Percentiles rank a stretch among this genome's conserved stretches.
These are phyloP conservation scores for Pampus argenteus DNA, from an alignment of 2,797 vertebrate species.

Conservation along the genomic window DNA sequence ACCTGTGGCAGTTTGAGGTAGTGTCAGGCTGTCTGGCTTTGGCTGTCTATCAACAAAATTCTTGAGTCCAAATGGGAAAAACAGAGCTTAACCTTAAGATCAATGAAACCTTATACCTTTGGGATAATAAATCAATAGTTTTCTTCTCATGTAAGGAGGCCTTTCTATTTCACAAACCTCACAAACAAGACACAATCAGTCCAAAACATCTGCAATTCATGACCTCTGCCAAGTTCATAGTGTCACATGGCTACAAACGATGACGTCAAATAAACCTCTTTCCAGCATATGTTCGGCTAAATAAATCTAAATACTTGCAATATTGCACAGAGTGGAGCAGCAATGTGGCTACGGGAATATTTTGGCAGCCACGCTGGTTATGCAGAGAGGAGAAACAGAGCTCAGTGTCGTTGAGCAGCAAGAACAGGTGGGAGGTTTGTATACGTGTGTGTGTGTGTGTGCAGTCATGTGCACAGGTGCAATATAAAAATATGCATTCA, in stretches of 20 bases:
- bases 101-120: constrained; percentile 46
- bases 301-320: constrained; percentile 47
- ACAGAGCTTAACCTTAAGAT: constrained; percentile 53
- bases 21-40: constrained; percentile 66
- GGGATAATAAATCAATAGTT: constrained; percentile 42
- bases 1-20: constrained; percentile 57
- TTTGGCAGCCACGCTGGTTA: constrained; percentile 50
- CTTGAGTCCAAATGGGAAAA: constrained; percentile 42
- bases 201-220: not conserved
- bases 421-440: constrained; percentile 72
- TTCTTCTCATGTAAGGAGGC: constrained; percentile 3
- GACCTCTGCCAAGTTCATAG: not conserved
- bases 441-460: constrained; percentile 38
- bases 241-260: not conserved
- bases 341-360: constrained; percentile 25
- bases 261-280: constrained; percentile 21
- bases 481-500: constrained; percentile 25
- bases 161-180: constrained; percentile 10
- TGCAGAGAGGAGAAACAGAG: constrained; percentile 39
- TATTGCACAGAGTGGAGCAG: constrained; percentile 36
- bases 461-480: constrained; percentile 34
- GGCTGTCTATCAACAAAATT: constrained; percentile 59
- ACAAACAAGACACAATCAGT: constrained; percentile 16
- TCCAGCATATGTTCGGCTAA: constrained; percentile 47
- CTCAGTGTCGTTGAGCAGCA: constrained; percentile 45